Percentiles rank a stretch among this genome's conserved stretches.
Evolutionary conservation across 2,888 invertebrate species (phyloP).

Genomic region (Clistopyga incitator): DNA sequence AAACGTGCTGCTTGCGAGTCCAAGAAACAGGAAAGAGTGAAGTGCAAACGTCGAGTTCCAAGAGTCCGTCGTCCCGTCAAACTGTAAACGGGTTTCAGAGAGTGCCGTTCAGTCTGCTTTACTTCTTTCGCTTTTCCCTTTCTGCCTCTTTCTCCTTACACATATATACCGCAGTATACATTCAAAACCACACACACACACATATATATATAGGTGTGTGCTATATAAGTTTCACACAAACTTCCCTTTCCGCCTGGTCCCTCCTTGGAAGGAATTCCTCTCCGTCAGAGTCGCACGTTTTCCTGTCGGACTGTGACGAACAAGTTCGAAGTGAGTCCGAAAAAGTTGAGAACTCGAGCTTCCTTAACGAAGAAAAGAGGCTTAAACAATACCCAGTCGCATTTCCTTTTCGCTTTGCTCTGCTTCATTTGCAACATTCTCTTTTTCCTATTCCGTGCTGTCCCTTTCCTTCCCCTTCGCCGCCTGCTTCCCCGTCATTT

Average conservation of each 20-base stretch:
- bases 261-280: conserved; percentile 36
- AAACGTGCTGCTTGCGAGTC: neutral
- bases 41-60: conserved; percentile 34
- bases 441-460: neutral
- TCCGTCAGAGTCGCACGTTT: conserved; percentile 38
- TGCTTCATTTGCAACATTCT: conserved; percentile 5
- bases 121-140: conserved; percentile 53
- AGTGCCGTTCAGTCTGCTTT: conserved; percentile 60
- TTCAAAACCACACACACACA: neutral
- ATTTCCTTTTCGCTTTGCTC: conserved; percentile 45
- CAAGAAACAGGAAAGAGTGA: neutral
- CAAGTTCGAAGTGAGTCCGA: conserved; percentile 67
- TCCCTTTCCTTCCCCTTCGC: conserved; percentile 18
- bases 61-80: conserved; percentile 29
- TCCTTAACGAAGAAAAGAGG: conserved; percentile 73
- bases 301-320: conserved; percentile 47
- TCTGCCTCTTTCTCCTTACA: conserved; percentile 24
- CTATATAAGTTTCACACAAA: conserved; percentile 41
- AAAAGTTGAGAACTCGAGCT: conserved; percentile 73
- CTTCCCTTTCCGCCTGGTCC: conserved; percentile 27
- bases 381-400: conserved; percentile 74
- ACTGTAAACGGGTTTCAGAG: conserved; percentile 58
- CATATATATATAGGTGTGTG: conserved; percentile 5
- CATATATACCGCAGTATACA: conserved; percentile 7
- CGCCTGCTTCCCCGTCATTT: conserved; percentile 32